Percentiles rank a stretch among this genome's conserved stretches.
phyloP scores from a whole-genome alignment of 2,113 vertebrate genomes.

The Leuciscus idus region DNA sequence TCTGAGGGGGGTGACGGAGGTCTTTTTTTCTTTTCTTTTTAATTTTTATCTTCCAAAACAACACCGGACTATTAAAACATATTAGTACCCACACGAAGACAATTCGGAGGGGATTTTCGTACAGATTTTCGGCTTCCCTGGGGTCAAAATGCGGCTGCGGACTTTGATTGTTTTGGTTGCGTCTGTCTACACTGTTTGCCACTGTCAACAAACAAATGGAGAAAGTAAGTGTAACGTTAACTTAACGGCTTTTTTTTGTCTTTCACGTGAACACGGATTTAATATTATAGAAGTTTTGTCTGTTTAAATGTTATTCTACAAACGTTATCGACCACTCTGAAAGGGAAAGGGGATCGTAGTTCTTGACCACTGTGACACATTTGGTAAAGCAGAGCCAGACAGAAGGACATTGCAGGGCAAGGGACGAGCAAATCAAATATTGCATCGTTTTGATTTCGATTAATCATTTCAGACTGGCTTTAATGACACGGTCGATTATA shows the following conservation, averaged over 20 bases:
- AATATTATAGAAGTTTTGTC: too few relatives aligned
- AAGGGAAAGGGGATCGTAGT: neutral
- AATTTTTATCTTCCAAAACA: conserved; percentile 61
- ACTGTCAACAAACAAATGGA: conserved; percentile 69
- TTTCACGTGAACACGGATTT: neutral
- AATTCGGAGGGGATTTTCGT: neutral
- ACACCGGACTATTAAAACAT: conserved; percentile 50
- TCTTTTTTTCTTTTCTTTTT: conserved; percentile 70
- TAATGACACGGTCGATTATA: neutral
- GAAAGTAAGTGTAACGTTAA: conserved; percentile 73
- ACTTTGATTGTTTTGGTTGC: conserved; percentile 68
- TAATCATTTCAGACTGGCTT: neutral
- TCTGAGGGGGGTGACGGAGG: conserved; percentile 65
- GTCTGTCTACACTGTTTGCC: conserved; percentile 66
- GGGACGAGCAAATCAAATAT: neutral
- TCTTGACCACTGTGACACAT: conserved; percentile 36
- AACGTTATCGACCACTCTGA: neutral
- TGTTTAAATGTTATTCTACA: conserved; percentile 8
- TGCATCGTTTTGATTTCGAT: neutral
- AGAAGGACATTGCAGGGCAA: conserved; percentile 29
- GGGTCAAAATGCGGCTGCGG: conserved; percentile 71
- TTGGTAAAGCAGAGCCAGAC: neutral
- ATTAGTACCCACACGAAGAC: neutral
- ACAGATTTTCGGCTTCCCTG: conserved; percentile 56
- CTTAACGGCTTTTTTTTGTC: neutral